These are phyloP conservation scores for Protophormia terraenovae DNA, from an alignment of 2,888 invertebrate genomes.

Conservation along the genomic window DNA sequence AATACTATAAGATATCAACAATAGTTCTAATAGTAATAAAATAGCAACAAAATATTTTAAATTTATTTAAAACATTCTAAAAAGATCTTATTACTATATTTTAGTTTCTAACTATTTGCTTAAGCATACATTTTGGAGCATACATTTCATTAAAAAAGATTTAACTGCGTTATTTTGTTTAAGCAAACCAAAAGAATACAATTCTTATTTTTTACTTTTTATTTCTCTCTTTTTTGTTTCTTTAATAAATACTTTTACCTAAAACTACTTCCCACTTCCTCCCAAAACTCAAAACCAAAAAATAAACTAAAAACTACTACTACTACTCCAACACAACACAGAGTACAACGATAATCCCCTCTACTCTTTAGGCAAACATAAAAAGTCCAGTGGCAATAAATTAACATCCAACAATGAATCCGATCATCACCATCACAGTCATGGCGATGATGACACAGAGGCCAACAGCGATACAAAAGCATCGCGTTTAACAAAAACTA, in stretches of 20 bases:
- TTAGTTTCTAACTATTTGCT: not conserved
- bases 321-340: constrained; percentile 69
- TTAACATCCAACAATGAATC: constrained; percentile 54
- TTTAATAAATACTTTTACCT: constrained; percentile 51
- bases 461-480: constrained; percentile 14
- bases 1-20: too few species aligned
- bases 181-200: constrained; percentile 15
- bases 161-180: constrained; percentile 15
- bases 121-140: constrained; percentile 1
- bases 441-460: constrained; percentile 38
- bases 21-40: too few species aligned
- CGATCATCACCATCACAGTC: constrained; percentile 59
- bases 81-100: not conserved
- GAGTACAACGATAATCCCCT: constrained; percentile 81
- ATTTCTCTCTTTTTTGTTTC: constrained; percentile 62
- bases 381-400: constrained; percentile 71
- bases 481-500: constrained; percentile 12
- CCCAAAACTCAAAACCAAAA: constrained; percentile 19
- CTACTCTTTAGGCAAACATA: constrained; percentile 79
- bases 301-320: constrained; percentile 41
- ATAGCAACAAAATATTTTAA: too few species aligned
- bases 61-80: not conserved
- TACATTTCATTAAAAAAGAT: constrained; percentile 32
- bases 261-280: constrained; percentile 56
- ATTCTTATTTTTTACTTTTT: constrained; percentile 62